phyloP scores from a whole-genome alignment of 2,888 invertebrate genomes.

The Morinoia aosen region DNA sequence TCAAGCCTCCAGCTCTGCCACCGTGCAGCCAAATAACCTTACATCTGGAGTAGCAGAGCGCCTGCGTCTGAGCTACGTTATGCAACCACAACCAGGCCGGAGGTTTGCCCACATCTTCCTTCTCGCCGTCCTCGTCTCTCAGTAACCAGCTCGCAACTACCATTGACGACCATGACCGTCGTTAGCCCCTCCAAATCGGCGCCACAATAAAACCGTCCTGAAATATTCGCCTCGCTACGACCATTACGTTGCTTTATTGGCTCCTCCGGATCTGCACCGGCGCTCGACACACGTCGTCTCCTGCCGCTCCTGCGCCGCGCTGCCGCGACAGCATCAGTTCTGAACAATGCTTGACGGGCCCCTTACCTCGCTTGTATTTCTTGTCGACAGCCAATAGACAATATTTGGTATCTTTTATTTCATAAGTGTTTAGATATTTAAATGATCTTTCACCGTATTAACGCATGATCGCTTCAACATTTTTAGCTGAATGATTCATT shows the following conservation, averaged over 20 bases:
- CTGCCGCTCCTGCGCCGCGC: neutral
- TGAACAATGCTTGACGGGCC: neutral
- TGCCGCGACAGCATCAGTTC: neutral
- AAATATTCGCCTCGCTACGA: slow-evolving; percentile 45
- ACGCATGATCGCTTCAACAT: too few relatives aligned
- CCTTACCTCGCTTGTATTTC: too few relatives aligned
- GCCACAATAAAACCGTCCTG: slow-evolving; percentile 39
- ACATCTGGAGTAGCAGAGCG: neutral
- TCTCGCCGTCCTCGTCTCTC: neutral
- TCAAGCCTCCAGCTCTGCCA: neutral
- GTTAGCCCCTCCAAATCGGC: slow-evolving; percentile 36
- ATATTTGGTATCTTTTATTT: neutral
- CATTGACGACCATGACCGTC: slow-evolving; percentile 27
- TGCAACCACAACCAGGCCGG: neutral
- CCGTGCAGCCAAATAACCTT: neutral
- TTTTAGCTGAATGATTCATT: too few relatives aligned
- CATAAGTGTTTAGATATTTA: neutral
- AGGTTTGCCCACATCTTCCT: neutral
- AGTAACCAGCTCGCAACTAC: slow-evolving; percentile 1
- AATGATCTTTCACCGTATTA: neutral
- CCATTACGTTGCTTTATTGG: slow-evolving; percentile 29
- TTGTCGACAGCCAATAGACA: too few relatives aligned
- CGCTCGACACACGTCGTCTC: slow-evolving; percentile 13
- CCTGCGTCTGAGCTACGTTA: neutral
- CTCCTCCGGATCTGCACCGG: slow-evolving; percentile 25